Base-by-base conservation (phyloP, 2,113 vertebrate species). In the Falco punctatus region DNA sequence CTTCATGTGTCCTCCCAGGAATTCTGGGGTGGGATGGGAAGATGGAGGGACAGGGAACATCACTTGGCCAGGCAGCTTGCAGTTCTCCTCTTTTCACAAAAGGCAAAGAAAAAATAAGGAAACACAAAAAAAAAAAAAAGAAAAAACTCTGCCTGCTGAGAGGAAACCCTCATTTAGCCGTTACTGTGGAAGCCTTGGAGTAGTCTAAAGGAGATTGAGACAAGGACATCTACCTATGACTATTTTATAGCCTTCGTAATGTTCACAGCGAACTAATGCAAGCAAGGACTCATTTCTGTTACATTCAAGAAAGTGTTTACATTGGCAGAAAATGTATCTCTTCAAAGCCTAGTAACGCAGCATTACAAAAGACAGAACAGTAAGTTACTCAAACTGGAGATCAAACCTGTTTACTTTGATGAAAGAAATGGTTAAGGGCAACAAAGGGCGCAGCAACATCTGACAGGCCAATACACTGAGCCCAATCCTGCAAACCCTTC, bases 251-350 rank as follows among this genome's bases (percentile, higher is more conserved):
- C 49, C 51, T 73, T 79, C 62, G 26, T 46, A 94, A 95, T 6
- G 4, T 87, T 96, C 77, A 81, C 87, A 87, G 82, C 44, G 92
- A 88, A 95, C 33, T 73, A 88, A 84, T 57, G 78, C 94, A 97
- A 94, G 94, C 91, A 96, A 96, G 86, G 85, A 95, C 94, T 94
- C 44, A 95, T 95, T 97, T 96, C 86, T 96, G 64, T 55, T 91
- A 74, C 84, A 70, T 91, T 95, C 77, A 92, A 54, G 61, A 92
- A 94, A 96, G 66, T 90, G 90, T 97, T 97, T 97, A 84, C 22
- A 58, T 97, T 97, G 96, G 96, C 97, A 97, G 83, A 96, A 96
- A 95, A 81, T 8, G 2, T 26, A 51, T 77, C 86, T 95, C 91
- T 95, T 94, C 89, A 90, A 95, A 97, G 90, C 82, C 85, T 87